Base-by-base conservation (phyloP, 2,888 invertebrate genomes). In the Diplazon laetatorius region DNA sequence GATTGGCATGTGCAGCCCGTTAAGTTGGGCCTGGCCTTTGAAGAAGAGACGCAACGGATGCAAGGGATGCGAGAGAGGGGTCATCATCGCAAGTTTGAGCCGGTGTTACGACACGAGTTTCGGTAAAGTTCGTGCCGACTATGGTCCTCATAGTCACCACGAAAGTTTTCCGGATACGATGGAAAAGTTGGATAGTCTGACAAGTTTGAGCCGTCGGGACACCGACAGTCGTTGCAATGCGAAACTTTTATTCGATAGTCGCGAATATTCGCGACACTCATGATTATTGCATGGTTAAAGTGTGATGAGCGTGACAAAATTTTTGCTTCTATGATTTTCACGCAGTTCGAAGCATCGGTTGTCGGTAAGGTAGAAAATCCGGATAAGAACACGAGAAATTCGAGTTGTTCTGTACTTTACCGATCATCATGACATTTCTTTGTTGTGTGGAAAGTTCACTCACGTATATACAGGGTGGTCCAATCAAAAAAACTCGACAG, bases 1-100 rank as follows among this genome's bases (percentile, higher is more conserved):
- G 70, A 81, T 80, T 79, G 82, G 68, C 72, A 72, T 50, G 63
- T 57, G 63, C 35, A 55, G 59, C 73, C 68, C 25, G n/a, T n/a
- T n/a, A 57, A 75, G 80, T 80, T 16, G n/a, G 4, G n/a, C 1
- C 35, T 20, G 4, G 48, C 22, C 22, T 25, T 71, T 25, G 48
- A 76, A 70, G 69, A 76, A 72, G 25, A 46, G 65, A 9, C n/a
- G 30, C 65, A 44, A 72, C 14, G 39, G 14, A 20, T 57, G 42
- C 9, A 14, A 37, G 14, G 66, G 46, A 55, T 63, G 35, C 44
- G 25, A 57, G 44, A 50, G 22, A 48, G 46, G 37, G 48, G 18
- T 16, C 57, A 69, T 59, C 44, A 25, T 76, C 44, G 62, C 62
- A 52, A 68, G 71, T 75, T 75, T 44, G 30, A 25, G 30, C 68